Evolutionary conservation across 1,140 invertebrate species (phyloP), one percentile per base, ranked within the genome.

Genomic region (Cherax destructor): DNA sequence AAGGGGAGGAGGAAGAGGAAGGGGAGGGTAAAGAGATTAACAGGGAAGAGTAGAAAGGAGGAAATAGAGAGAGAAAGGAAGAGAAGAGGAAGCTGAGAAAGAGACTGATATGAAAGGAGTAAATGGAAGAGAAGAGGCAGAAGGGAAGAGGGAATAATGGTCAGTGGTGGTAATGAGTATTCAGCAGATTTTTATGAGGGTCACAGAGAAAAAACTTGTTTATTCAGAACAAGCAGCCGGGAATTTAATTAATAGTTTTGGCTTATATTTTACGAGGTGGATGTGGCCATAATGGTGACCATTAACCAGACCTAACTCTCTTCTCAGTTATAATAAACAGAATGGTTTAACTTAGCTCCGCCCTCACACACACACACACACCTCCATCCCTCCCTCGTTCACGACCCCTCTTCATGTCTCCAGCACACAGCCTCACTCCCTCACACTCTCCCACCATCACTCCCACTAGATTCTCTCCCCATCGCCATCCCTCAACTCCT

Each of bases 221-320:
- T 87, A 87, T 87, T 87, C 86, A 87, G 86, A 65, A 87, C 76
- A 87, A 87, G 86, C 74, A 87, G 86, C 50, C 86, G 77, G 86
- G 86, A 69, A 87, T 87, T 87, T 87, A 87, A 87, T 87, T 87
- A 87, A 87, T 87, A 87, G 86, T 87, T 87, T 87, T 79, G 86
- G 77, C 74, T 87, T 87, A 87, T 87, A 69, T 41, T 87, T 87
- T 87, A 87, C 86, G 86, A 87, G n/a, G 56, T 78, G 77, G 77
- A 79, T 87, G 86, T 87, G 61, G 30, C 86, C 77, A 87, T 87
- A 87, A 87, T 87, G 30, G 86, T 79, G 13, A 79, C 86, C 86
- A 87, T 87, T 87, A 87, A 87, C 59, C 74, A 76, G 74, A 21
- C 86, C 79, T 87, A 87, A 87, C 86, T 87, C 86, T 76, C 77